Conservation (phyloP, 2,888 invertebrate species). For the Ariolimax columbianus region DNA sequence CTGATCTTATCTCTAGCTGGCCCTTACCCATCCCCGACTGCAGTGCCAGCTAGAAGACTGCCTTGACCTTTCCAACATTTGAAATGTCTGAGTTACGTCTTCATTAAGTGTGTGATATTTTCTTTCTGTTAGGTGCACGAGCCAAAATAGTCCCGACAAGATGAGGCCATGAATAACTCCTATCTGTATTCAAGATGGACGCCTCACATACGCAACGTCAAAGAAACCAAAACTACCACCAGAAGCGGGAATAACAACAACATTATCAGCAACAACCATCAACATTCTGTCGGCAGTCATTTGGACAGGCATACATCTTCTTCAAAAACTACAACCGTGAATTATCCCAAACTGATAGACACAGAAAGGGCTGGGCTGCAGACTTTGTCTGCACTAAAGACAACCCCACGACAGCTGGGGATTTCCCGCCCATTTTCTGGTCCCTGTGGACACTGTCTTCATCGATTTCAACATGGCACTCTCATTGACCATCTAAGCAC, state of each 20-base stretch:
- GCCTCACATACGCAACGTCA: background rate
- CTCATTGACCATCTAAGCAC: background rate
- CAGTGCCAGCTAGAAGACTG: no score
- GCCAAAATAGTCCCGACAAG: background rate
- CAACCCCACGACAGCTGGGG: background rate
- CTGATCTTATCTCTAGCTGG: no score
- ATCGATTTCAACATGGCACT: background rate
- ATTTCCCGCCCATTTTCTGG: background rate
- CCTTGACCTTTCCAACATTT: no score
- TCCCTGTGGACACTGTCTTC: background rate
- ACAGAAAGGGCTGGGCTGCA: background rate
- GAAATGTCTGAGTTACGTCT: no score
- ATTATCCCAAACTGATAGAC: background rate
- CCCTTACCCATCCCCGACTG: no score
- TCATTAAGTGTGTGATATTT: background rate
- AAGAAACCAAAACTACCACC: background rate
- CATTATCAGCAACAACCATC: background rate
- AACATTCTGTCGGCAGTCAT: background rate
- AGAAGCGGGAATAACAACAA: background rate
- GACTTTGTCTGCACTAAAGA: background rate
- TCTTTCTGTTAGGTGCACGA: background rate
- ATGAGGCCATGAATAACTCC: constrained; percentile 36
- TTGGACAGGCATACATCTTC: background rate
- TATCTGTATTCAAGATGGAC: constrained; percentile 20
- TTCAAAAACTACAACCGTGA: background rate